phyloP scores from a whole-genome alignment of 1,140 invertebrate genomes.

The Musca vetustissima region DNA sequence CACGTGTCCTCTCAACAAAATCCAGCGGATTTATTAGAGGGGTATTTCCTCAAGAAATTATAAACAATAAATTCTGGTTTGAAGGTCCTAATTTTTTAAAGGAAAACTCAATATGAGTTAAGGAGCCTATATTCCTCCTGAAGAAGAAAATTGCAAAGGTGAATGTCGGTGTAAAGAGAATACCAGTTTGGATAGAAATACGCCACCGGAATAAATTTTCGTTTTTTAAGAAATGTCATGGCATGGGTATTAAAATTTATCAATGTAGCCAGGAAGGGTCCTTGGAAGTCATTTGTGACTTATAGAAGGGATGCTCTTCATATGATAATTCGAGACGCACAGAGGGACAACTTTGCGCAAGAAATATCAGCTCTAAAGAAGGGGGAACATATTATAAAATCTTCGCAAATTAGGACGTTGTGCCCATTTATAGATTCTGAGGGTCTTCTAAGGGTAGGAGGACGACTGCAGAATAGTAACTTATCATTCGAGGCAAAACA shows the following conservation, averaged over 20 bases:
- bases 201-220: background rate
- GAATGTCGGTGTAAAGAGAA: background rate
- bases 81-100: background rate
- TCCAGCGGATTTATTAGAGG: constrained; percentile 3
- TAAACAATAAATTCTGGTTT: background rate
- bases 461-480: background rate
- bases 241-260: background rate
- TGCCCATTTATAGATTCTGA: background rate
- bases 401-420: background rate
- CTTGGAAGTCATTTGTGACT: background rate
- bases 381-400: background rate
- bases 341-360: background rate
- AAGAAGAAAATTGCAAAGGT: too few relatives aligned
- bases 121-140: too few relatives aligned
- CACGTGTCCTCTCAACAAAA: background rate
- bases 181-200: background rate
- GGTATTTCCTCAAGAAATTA: background rate
- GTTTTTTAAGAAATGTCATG: background rate
- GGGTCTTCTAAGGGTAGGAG: background rate
- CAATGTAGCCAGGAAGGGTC: background rate
- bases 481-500: background rate
- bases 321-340: background rate
- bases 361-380: background rate
- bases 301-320: background rate
- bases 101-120: too few relatives aligned